Conservation (phyloP, 2,113 vertebrate genomes). For the Otus sunia region DNA sequence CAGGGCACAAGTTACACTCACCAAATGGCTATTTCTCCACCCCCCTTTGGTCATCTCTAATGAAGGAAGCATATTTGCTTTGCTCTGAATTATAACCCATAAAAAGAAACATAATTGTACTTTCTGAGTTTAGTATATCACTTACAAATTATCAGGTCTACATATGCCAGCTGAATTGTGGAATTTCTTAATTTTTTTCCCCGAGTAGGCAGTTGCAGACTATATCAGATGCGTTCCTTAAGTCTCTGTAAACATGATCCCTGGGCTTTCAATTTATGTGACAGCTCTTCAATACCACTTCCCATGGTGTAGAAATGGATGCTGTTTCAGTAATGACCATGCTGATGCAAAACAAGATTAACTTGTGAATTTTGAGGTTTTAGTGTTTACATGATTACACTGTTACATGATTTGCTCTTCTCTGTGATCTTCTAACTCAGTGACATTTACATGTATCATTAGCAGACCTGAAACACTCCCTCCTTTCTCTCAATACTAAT, state of each 20-base stretch:
- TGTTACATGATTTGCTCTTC: background rate
- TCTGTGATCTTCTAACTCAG: background rate
- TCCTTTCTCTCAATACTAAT: background rate
- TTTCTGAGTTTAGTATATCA: background rate
- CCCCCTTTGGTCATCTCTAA: background rate
- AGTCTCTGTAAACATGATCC: background rate
- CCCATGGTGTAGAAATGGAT: background rate
- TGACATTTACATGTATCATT: background rate
- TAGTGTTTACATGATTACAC: background rate
- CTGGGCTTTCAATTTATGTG: background rate
- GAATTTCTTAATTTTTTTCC: background rate
- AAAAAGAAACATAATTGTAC: background rate
- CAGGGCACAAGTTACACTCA: background rate
- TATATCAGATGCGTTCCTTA: background rate
- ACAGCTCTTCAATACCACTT: slow-evolving; percentile 21
- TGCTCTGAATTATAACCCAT: background rate
- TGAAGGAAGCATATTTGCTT: background rate
- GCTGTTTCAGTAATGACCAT: slow-evolving; percentile 28
- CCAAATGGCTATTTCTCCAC: background rate
- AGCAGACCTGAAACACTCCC: background rate
- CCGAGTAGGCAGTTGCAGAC: background rate
- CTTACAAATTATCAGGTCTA: background rate
- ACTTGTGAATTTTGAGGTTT: slow-evolving; percentile 30
- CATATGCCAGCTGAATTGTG: background rate
- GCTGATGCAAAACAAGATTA: slow-evolving; percentile 34